phyloP scores from a whole-genome alignment of 2,797 vertebrate genomes.

The Sebastes dallii region DNA sequence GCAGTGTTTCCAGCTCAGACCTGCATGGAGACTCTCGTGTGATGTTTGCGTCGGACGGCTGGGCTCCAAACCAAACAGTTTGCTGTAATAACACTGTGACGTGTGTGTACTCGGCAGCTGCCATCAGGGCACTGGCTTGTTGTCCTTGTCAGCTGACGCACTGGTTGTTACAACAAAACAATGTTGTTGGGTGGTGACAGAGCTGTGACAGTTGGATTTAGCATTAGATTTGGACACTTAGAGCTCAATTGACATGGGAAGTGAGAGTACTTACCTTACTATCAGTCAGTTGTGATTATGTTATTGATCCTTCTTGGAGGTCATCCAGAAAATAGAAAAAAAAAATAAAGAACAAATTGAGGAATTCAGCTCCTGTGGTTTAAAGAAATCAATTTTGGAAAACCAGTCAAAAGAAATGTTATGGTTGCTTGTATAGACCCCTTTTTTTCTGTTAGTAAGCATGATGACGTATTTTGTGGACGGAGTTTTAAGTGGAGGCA shows the following conservation, averaged over 20 bases:
- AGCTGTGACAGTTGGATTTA: conserved; percentile 12
- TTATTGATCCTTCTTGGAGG: background rate
- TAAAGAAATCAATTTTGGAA: background rate
- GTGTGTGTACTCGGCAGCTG: conserved; percentile 42
- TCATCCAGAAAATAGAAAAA: background rate
- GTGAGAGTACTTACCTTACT: background rate
- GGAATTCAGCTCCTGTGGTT: background rate
- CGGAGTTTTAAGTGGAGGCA: too few species aligned
- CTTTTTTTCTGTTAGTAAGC: too few species aligned
- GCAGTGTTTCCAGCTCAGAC: conserved; percentile 26
- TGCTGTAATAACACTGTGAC: conserved; percentile 60
- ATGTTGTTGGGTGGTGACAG: conserved; percentile 9
- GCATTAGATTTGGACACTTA: background rate
- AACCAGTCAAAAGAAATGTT: background rate
- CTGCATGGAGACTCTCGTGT: conserved; percentile 28
- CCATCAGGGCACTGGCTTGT: conserved; percentile 46
- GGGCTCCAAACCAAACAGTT: conserved; percentile 44
- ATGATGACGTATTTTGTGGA: too few species aligned
- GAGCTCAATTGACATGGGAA: background rate
- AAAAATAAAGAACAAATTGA: background rate
- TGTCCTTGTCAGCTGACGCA: conserved; percentile 53
- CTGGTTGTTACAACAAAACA: conserved; percentile 17
- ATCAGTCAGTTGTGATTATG: background rate
- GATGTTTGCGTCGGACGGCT: conserved; percentile 2
- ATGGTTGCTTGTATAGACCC: background rate